Base-by-base conservation (phyloP, 2,113 vertebrate genomes). In the Chionodraco myersi region DNA sequence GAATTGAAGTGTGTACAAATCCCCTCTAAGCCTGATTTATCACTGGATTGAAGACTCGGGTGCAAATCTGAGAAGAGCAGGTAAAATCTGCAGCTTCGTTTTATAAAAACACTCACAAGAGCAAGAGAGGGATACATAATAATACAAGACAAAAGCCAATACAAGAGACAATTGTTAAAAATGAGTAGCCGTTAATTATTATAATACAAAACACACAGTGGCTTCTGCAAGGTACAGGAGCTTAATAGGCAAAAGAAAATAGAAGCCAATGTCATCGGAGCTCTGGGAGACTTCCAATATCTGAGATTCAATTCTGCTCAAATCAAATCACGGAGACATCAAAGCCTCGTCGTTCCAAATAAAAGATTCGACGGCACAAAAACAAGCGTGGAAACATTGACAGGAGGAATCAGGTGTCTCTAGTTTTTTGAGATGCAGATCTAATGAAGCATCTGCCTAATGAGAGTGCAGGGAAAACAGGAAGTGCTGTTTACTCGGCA, bases 241-340 rank as follows among this genome's bases (percentile, higher is more conserved):
- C 7, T 7, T 12, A 41, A 41, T 41, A 41, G 3, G 26, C 10
- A 11, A 51, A 23, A 41, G 3, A 49, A 2, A 44, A 58, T 30
- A 10, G 56, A 14, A 26, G 30, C 16, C 13, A n/a, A 5, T 41
- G 4, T 60, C 34, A 52, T 6, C 2, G 12, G 18, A 61, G 18
- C 11, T 13, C 2, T 41, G 58, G 5, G 57, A 73, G 58, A 51
- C 30, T 15, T 72, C 12, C 15, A 67, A 51, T 77, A 76, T 49
- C 13, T 26, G 1, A 26, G 44, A 77, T 60, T 10, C 30, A 13
- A 68, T 69, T 34, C 36, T 54, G 57, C 36, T 61, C 18, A 49
- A 51, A 67, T 76, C 26, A 36, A 58, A 49, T 26, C 6, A 5
- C 13, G 30, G 12, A 53, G 5, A 13, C 26, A 36, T 26, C 26